phyloP scores from a whole-genome alignment of 2,113 vertebrate species.

The Cyphomyrus discorhynchus region DNA sequence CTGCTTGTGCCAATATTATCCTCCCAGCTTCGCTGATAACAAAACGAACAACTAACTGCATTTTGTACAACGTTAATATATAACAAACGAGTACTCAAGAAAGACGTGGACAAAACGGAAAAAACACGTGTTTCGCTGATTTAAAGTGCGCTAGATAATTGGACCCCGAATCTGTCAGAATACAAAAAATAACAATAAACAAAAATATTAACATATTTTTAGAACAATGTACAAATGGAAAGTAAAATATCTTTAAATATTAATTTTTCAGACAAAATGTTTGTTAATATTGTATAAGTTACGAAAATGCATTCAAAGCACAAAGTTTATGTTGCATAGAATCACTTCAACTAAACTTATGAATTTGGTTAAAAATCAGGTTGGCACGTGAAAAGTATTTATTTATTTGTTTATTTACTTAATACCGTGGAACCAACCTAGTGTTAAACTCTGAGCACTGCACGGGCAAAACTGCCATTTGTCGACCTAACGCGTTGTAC shows the following conservation, averaged over 20 bases:
- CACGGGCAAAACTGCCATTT: slow-evolving; percentile 38
- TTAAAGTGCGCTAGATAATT: slow-evolving; percentile 62
- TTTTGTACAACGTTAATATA: slow-evolving; percentile 36
- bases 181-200: slow-evolving; percentile 44
- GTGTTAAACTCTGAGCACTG: slow-evolving; percentile 27
- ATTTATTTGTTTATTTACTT: slow-evolving; percentile 17
- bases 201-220: slow-evolving; percentile 32
- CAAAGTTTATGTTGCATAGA: slow-evolving; percentile 91
- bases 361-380: slow-evolving; percentile 60
- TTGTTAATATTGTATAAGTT: slow-evolving; percentile 51
- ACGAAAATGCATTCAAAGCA: slow-evolving; percentile 67
- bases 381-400: slow-evolving; percentile 70
- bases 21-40: not conserved
- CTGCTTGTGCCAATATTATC: not conserved
- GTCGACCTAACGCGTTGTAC: not conserved
- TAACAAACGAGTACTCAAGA: slow-evolving; percentile 22
- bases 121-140: slow-evolving; percentile 31
- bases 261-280: slow-evolving; percentile 46
- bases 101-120: slow-evolving; percentile 33
- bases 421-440: slow-evolving; percentile 33
- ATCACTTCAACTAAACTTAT: slow-evolving; percentile 74
- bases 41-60: not conserved
- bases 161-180: slow-evolving; percentile 58
- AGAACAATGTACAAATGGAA: slow-evolving; percentile 68
- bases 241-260: slow-evolving; percentile 46